Evolutionary conservation across 2,888 invertebrate species (phyloP).

Genomic region (Branchipolynoe longqiensis): DNA sequence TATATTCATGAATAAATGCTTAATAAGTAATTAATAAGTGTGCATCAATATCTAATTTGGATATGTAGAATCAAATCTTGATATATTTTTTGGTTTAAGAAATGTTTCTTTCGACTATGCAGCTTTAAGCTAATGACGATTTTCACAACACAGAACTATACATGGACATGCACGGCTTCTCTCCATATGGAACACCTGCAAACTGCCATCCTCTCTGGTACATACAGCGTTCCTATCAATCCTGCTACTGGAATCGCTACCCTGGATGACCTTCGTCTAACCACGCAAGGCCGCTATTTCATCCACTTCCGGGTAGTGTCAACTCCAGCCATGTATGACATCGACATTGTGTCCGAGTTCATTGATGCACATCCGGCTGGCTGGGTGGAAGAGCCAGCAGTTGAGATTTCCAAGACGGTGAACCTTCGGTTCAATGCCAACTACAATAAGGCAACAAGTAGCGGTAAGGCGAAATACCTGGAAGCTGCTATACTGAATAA

Average conservation of each 20-base stretch:
- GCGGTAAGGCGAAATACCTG: neutral
- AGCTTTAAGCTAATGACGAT: too few species aligned
- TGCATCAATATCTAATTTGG: too few species aligned
- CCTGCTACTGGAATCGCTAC: constrained; percentile 64
- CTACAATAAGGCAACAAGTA: constrained; percentile 61
- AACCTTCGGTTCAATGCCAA: constrained; percentile 70
- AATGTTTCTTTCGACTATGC: too few species aligned
- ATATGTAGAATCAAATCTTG: too few species aligned
- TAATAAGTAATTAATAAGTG: too few species aligned
- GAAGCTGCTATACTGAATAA: constrained; percentile 28
- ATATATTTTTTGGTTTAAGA: too few species aligned
- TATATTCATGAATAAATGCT: too few species aligned
- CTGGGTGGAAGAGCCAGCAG: constrained; percentile 64
- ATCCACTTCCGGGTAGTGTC: constrained; percentile 68
- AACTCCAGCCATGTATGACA: constrained; percentile 62
- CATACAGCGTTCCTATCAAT: constrained; percentile 65
- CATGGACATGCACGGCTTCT: constrained; percentile 66
- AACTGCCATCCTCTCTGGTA: constrained; percentile 66
- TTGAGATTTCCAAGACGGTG: constrained; percentile 67
- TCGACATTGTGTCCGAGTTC: constrained; percentile 17
- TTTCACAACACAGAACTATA: constrained; percentile 71
- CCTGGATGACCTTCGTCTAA: constrained; percentile 67
- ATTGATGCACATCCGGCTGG: constrained; percentile 66
- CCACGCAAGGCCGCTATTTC: constrained; percentile 68
- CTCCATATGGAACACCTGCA: constrained; percentile 64